A percentile compares a stretch with the other conserved stretches of the same genome.
phyloP scores from a whole-genome alignment of 2,797 vertebrate genomes.

The Sandelia bainsii region DNA sequence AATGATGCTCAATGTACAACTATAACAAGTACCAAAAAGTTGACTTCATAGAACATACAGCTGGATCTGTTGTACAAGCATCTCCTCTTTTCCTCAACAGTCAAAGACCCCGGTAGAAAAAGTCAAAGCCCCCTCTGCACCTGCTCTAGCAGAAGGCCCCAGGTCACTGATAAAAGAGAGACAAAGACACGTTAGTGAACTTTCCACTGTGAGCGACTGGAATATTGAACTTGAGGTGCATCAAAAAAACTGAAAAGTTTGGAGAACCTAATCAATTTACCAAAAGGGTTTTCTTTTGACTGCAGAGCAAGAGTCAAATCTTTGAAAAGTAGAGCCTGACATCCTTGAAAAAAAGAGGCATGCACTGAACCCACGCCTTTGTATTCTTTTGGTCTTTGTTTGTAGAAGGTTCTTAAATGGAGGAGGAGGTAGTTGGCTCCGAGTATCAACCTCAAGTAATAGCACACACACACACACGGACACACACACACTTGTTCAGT shows the following conservation, averaged over 20 bases:
- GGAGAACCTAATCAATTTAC: slow-evolving; percentile 82
- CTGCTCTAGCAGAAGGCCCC: slow-evolving; percentile 68
- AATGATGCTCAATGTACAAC: slow-evolving; percentile 29
- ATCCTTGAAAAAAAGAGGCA: slow-evolving; percentile 66
- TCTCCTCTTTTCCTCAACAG: slow-evolving; percentile 51
- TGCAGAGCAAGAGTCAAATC: slow-evolving; percentile 78
- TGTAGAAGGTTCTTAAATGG: slow-evolving; percentile 78
- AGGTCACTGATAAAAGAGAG: slow-evolving; percentile 66
- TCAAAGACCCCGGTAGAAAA: slow-evolving; percentile 44
- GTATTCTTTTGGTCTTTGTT: slow-evolving; percentile 83
- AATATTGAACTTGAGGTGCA: slow-evolving; percentile 74
- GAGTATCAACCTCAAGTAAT: slow-evolving; percentile 79
- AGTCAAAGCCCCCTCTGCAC: slow-evolving; percentile 65
- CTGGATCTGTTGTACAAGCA: slow-evolving; percentile 55
- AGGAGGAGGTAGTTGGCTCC: slow-evolving; percentile 81
- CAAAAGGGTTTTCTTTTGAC: slow-evolving; percentile 78
- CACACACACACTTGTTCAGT: slow-evolving; percentile 48
- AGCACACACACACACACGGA: slow-evolving; percentile 46
- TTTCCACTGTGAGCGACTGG: slow-evolving; percentile 51
- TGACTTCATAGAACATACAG: slow-evolving; percentile 37
- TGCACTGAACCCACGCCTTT: slow-evolving; percentile 77
- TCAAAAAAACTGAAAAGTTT: slow-evolving; percentile 78
- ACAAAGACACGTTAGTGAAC: slow-evolving; percentile 67
- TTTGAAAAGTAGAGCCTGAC: slow-evolving; percentile 82
- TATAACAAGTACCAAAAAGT: slow-evolving; percentile 49